Evolutionary conservation across 2,797 vertebrate genomes (phyloP).

Genomic region (Oryzias dopingdopingensis): DNA sequence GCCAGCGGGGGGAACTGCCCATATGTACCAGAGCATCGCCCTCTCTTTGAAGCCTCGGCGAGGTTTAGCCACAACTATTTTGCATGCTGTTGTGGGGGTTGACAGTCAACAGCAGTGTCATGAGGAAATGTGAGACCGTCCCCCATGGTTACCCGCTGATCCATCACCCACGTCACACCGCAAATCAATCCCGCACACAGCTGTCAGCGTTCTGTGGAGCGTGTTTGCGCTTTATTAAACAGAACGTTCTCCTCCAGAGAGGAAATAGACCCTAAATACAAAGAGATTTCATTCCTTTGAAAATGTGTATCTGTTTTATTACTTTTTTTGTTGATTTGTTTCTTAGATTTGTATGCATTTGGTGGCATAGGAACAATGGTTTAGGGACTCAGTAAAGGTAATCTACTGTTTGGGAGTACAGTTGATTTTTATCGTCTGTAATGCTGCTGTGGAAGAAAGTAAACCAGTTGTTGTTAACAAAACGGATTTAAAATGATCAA

Average conservation of each 20-base stretch:
- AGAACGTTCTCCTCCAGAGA: neutral
- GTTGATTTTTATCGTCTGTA: too few species aligned
- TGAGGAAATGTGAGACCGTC: slow-evolving; percentile 6
- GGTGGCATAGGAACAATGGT: too few species aligned
- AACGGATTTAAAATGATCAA: too few species aligned
- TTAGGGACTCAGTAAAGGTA: too few species aligned
- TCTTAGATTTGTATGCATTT: too few species aligned
- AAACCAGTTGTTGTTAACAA: too few species aligned
- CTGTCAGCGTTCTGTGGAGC: slow-evolving; percentile 8
- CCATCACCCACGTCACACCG: slow-evolving; percentile 29
- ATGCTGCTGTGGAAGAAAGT: too few species aligned
- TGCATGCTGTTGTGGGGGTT: slow-evolving; percentile 40
- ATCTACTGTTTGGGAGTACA: too few species aligned
- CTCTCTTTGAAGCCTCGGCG: slow-evolving; percentile 58
- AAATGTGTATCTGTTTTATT: too few species aligned
- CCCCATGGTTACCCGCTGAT: slow-evolving; percentile 22
- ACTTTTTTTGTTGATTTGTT: too few species aligned
- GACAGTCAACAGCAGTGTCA: slow-evolving; percentile 35
- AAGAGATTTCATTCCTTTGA: neutral
- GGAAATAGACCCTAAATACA: neutral
- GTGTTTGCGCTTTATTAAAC: neutral
- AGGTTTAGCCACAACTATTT: slow-evolving; percentile 48
- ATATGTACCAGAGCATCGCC: slow-evolving; percentile 51
- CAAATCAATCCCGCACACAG: slow-evolving; percentile 17
- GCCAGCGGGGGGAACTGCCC: slow-evolving; percentile 56